Base-by-base conservation (phyloP, 2,113 vertebrate species). In the Xiphophorus maculatus region DNA sequence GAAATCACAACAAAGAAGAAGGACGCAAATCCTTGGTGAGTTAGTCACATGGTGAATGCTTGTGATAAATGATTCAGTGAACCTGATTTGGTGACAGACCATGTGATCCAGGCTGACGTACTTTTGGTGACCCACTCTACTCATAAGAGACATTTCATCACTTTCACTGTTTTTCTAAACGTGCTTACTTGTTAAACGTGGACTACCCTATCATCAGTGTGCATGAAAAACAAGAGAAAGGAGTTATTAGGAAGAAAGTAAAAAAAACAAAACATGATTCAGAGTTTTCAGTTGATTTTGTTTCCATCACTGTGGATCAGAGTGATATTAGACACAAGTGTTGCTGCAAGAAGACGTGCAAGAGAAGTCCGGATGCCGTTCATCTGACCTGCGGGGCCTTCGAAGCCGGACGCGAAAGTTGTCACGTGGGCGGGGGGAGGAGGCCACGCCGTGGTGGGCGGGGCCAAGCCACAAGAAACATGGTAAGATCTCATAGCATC, bases 321-420 rank as follows among this genome's bases (percentile, higher is more conserved):
- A 29, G 76, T 82, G 44, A 19, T 0, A 5, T 27, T 82, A 71
- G 82, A 76, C 51, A 72, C 33, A 17, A 72, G 70, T 72, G 76
- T n/a, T 54, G 27, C 64, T 66, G 37, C 27, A 32, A 1, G 64
- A 33, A 61, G 76, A 77, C 88, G 91, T 90, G 95, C 93, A 91
- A 73, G 2, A 73, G 37, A 79, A 74, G 66, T 80, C 77, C 58
- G 77, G 79, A 74, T 25, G 33, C 70, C 32, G 80, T 78, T 70
- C n/a, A 66, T 91, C 93, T 94, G 92, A 95, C 93, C 94, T 95
- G 89, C 1, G 51, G 90, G 89, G 85, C 94, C 94, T 95, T 91
- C n/a, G 73, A 2, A 25, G 80, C 62, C 83, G 37, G 88, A 54
- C 25, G 61, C 7, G 61, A 29, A 63, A 58, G 85, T 89, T 90